Percentiles rank a stretch among this genome's conserved stretches.
Conservation (phyloP, 2,888 invertebrate genomes). For the Invenusta paracnida region DNA sequence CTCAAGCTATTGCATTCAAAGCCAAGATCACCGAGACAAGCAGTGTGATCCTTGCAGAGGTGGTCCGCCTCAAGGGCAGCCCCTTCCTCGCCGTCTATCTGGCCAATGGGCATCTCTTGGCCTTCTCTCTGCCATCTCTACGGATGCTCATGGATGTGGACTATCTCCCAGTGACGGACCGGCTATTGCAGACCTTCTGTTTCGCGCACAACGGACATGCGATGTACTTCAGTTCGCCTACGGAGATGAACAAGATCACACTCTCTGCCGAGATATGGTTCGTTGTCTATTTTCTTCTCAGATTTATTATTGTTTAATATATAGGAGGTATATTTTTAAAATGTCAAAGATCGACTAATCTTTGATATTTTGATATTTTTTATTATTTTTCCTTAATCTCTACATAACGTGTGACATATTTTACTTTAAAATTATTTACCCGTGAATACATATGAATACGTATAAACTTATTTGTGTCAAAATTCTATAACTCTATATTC, state of each 20-base stretch:
- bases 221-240: conserved; percentile 87
- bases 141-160: conserved; percentile 84
- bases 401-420: too few species aligned
- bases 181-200: conserved; percentile 92
- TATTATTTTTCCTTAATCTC: too few species aligned
- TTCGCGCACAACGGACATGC: conserved; percentile 96
- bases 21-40: conserved; percentile 83
- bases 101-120: conserved; percentile 84
- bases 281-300: too few species aligned
- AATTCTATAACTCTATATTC: too few species aligned
- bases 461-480: too few species aligned
- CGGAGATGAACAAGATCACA: conserved; percentile 87
- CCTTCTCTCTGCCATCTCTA: conserved; percentile 90
- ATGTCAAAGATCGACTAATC: too few species aligned
- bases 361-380: too few species aligned
- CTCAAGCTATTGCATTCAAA: conserved; percentile 86
- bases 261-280: conserved; percentile 87
- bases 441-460: too few species aligned
- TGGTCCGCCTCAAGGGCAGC: conserved; percentile 70
- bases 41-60: conserved; percentile 87
- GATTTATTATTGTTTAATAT: too few species aligned
- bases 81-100: conserved; percentile 73
- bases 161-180: conserved; percentile 87
- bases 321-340: too few species aligned
- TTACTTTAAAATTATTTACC: too few species aligned